Evolutionary conservation across 53 echinoderm and acorn worm species (phyloP).

Genomic region (Luidia sarsii): DNA sequence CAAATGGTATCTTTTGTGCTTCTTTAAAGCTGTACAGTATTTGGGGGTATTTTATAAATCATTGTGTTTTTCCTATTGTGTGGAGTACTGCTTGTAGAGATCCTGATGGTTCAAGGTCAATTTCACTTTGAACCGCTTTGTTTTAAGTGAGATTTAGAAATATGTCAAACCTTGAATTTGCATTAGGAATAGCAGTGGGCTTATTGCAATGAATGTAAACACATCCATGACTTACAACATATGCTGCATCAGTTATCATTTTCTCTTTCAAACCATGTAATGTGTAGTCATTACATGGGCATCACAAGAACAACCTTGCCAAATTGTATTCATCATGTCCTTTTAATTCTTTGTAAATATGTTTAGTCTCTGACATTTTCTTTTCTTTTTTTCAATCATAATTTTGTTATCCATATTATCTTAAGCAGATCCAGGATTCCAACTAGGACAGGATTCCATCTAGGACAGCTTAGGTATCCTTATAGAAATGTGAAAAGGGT

Average conservation of each 20-base stretch:
- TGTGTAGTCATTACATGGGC: background rate
- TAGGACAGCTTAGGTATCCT: too few relatives aligned
- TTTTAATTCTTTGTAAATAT: constrained; percentile 29
- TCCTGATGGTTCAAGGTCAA: background rate
- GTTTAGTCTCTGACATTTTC: background rate
- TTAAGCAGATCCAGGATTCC: background rate
- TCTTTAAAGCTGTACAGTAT: constrained; percentile 44
- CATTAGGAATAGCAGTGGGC: constrained; percentile 29
- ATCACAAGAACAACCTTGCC: constrained; percentile 37
- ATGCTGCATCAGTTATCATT: constrained; percentile 43
- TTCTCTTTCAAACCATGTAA: constrained; percentile 8
- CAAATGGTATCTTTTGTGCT: constrained; percentile 32
- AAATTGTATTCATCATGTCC: constrained; percentile 46
- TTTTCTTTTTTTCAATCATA: background rate
- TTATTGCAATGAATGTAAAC: constrained; percentile 32
- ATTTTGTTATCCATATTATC: background rate
- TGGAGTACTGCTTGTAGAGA: constrained; percentile 21
- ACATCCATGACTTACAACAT: constrained; percentile 19
- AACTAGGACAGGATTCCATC: too few relatives aligned
- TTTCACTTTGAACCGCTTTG: too few relatives aligned
- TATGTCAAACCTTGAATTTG: constrained; percentile 13
- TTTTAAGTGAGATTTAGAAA: background rate
- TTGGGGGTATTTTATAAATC: constrained; percentile 40
- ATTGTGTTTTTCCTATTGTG: constrained; percentile 10
- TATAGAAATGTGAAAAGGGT: too few relatives aligned